Evolutionary conservation across 2,797 vertebrate genomes (phyloP), one percentile per base, ranked within the genome.

Genomic region (Ataeniobius toweri): DNA sequence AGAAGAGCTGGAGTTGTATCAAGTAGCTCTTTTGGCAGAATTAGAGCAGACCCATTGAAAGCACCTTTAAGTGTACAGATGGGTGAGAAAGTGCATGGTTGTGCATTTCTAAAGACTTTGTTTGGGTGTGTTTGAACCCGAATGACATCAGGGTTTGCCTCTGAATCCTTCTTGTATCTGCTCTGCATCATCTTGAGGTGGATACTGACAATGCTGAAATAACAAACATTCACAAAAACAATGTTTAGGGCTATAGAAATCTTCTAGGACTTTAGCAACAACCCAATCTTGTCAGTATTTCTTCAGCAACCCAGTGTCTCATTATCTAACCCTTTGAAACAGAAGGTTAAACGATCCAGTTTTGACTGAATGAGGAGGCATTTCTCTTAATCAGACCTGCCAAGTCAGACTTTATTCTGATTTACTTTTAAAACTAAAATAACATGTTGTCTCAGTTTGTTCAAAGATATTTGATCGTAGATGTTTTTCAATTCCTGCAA

Each of bases 11-110:
- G 94, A 95, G 74, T 89, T 97, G 51, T 97, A 95, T 96, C 95
- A 96, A 68, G 69, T 96, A 96, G 91, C 96, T 95, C 96, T 97
- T 95, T 93, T 95, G 96, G 94, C 95, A 79, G 95, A 90, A 93
- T 78, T 98, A 97, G 96, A 97, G 95, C 97, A 98, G 92, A 94
- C 94, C 90, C 94, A 96, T 77, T 97, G 96, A 97, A 90, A 91
- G 83, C 83, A 91, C 78, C 93, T 90, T 94, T 96, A 96, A 96
- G 95, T 85, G 86, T 65, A 90, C 83, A 73, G 72, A 58, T 89
- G 89, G 91, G 94, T 94, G 93, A 93, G 93, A 83, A 87, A 80
- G 82, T 88, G 95, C 89, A 93, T 88, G 88, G 70, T 83, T 75
- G 86, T 92, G 88, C 76, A 70, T 75, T 79, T 71, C 69, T 72